Conservation (phyloP, 2,113 vertebrate genomes). For the Procavia capensis region DNA sequence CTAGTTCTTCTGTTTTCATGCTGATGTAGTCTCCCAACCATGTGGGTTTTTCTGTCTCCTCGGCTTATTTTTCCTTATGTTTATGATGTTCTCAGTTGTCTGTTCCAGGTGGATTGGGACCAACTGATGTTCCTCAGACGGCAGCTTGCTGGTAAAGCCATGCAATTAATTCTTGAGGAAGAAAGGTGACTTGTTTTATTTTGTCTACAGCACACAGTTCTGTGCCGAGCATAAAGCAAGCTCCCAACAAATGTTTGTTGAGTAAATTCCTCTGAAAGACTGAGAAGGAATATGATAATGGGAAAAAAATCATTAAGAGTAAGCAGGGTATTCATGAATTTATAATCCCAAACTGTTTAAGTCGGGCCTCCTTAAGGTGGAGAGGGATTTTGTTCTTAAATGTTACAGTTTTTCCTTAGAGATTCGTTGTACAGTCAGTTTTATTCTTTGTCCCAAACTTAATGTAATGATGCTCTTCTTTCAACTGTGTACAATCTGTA, state of each 20-base stretch:
- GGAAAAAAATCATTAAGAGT: background rate
- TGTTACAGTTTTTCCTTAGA: background rate
- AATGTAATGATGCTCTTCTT: background rate
- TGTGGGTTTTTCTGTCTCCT: no score
- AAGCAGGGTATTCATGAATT: background rate
- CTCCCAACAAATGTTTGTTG: background rate
- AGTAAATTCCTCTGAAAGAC: background rate
- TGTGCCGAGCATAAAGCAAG: background rate
- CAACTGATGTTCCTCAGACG: no score
- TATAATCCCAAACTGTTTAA: constrained; percentile 12
- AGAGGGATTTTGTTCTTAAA: constrained; percentile 18
- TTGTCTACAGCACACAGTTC: background rate
- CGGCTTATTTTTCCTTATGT: no score
- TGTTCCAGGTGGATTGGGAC: no score
- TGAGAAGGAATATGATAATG: background rate
- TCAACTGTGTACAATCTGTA: constrained; percentile 1
- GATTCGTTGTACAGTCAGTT: background rate
- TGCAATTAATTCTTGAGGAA: background rate
- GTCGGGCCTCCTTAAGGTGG: background rate
- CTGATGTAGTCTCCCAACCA: no score
- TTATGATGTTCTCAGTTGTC: no score
- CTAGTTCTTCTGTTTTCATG: no score
- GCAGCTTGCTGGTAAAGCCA: no score
- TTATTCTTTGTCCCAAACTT: constrained; percentile 10
- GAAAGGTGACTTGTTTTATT: background rate